Conservation (phyloP, 1,140 invertebrate genomes). For the Aphaenogaster rudis region DNA sequence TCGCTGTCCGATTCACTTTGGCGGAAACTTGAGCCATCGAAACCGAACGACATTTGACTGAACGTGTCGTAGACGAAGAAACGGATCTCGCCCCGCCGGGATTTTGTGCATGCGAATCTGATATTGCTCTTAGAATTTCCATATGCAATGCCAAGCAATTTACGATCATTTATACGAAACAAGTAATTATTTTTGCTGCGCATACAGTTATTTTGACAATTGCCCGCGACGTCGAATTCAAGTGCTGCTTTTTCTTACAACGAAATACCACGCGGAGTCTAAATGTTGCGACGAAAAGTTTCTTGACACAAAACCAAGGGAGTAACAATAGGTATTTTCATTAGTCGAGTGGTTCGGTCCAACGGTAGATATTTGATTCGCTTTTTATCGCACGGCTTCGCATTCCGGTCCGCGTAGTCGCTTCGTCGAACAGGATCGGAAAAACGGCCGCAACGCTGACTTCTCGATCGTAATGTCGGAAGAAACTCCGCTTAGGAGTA, state of each 20-base stretch:
- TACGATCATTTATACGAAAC: not conserved
- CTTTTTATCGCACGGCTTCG: slow-evolving; percentile 73
- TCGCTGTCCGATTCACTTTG: slow-evolving; percentile 20
- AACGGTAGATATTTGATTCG: slow-evolving; percentile 77
- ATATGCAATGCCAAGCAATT: not conserved
- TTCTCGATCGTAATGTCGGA: slow-evolving; percentile 72
- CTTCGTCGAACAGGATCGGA: slow-evolving; percentile 66
- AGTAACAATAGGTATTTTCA: slow-evolving; percentile 79
- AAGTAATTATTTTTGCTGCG: not conserved
- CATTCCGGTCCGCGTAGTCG: slow-evolving; percentile 68
- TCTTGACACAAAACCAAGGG: slow-evolving; percentile 69
- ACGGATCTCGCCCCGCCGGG: not conserved
- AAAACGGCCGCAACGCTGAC: slow-evolving; percentile 68
- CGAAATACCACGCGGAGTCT: slow-evolving; percentile 64
- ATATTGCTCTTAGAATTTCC: too few species aligned
- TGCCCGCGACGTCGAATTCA: not conserved
- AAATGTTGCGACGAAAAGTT: slow-evolving; percentile 69
- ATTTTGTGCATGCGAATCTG: not conserved
- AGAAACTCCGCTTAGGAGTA: slow-evolving; percentile 73
- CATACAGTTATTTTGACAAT: not conserved
- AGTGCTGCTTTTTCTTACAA: slow-evolving; percentile 4
- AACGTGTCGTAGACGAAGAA: not conserved
- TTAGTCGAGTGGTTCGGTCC: slow-evolving; percentile 69
- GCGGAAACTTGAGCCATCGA: not conserved
- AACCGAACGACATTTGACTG: not conserved